Base-by-base conservation (phyloP, 2,797 vertebrate genomes). In the Sternotherus odoratus region DNA sequence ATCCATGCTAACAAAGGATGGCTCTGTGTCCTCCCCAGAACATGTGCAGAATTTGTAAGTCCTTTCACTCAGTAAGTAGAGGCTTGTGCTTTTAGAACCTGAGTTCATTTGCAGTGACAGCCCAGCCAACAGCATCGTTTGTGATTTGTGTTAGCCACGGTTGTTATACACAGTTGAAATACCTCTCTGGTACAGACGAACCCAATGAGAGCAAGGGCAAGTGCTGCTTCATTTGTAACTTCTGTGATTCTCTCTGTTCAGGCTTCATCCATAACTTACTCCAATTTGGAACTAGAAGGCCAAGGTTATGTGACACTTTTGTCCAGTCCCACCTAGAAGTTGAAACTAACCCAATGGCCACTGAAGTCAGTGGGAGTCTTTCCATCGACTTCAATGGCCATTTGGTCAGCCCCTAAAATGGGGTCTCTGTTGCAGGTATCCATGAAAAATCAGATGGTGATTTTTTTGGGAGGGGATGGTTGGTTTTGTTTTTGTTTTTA, bases 1-100 rank as follows among this genome's bases (percentile, higher is more conserved):
- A 21, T 46, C 6, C 72, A 33, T 28, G 72, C 16, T 66, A 66
- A 77, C 30, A 23, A 33, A 57, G 30, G 2, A 43, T 4, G 50
- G 93, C 90, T 95, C 96, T 96, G 82, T 97, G 94, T 96, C 96
- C 95, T 95, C 95, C 96, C 74, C 23, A 87, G n/a, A 77, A 80
- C 87, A 4, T 0, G 48, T 36, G 77, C 0, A 60, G 51, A 33
- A 57, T 60, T 28, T 10, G 30, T 8, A 63, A 63, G 16, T n/a
- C 17, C 60, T 63, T n/a, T 63, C 19, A 3, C 28, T 12, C 56
- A 15, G 6, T 30, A 57, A 28, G 12, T 57, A 57, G 28, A n/a
- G 33, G 33, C 33, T 63, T 63, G 16, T 63, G 33, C 33, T 63
- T n/a, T 63, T 19, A n/a, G 28, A 63, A n/a, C 17, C 16, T 17